Base-by-base conservation (phyloP, 2,888 invertebrate genomes). In the Eretmocerus hayati region DNA sequence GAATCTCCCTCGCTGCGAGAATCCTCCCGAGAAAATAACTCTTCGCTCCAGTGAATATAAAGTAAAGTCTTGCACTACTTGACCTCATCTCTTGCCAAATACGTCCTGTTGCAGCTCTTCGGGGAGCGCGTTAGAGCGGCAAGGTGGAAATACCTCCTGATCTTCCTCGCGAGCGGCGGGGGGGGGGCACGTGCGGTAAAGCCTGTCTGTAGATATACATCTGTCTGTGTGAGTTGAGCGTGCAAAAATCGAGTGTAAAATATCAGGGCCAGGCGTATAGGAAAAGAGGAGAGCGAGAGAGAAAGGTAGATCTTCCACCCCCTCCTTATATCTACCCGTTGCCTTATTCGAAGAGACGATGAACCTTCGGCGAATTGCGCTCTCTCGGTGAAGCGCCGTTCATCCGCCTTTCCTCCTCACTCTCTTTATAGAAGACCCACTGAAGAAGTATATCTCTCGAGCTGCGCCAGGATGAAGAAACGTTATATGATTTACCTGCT, bases 211-310 rank as follows among this genome's bases (percentile, higher is more conserved):
- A 16, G 13, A 18, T 39, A 20, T 41, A 18, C 41, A 20, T 20
- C 13, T 20, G 16, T n/a, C 5, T 32, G 20, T 19, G 35, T 21
- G 31, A 13, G 38, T 38, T 21, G n/a, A 26, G 26, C 32, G 23
- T 9, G 42, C 33, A 33, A 50, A 46, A 50, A 46, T 46, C 50
- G 38, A 26, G 30, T 35, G 42, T 43, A 33, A 48, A 48, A 39
- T 48, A 39, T 48, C 48, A 43, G 48, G 43, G 43, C 20, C 39
- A 30, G 16, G 36, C 13, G 43, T 36, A 36, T 23, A 26, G 19
- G 36, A 26, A 35, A 22, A 26, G 36, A 26, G 35, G 18, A 37
- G 13, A 9, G 20, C 23, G 30, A 42, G 43, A 36, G 26, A 40
- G 26, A 11, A 6, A 26, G 26, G 26, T 26, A 6, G 26, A 26